A percentile compares a stretch with the other conserved stretches of the same genome.
These are phyloP conservation scores for Drosophila burlai DNA, from an alignment of 1,140 invertebrate species.

Conservation along the genomic window DNA sequence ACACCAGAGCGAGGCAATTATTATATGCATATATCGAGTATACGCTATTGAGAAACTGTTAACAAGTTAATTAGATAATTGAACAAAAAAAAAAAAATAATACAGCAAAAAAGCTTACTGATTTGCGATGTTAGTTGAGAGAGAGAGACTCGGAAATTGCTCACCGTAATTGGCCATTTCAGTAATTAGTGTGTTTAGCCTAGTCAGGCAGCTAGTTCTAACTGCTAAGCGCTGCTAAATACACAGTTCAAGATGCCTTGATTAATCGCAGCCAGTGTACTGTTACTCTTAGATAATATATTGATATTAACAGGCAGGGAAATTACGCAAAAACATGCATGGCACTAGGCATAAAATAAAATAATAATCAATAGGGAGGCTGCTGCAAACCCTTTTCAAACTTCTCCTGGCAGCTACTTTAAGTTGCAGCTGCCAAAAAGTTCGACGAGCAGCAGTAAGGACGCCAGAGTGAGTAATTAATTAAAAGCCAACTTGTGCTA, in stretches of 20 bases:
- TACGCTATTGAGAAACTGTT: constrained; percentile 78
- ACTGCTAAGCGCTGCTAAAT: constrained; percentile 61
- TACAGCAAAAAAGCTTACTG: constrained; percentile 24
- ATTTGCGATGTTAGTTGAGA: constrained; percentile 16
- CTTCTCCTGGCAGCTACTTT: constrained; percentile 24
- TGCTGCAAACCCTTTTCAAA: constrained; percentile 15
- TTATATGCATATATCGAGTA: constrained; percentile 50
- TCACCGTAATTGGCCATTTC: constrained; percentile 42
- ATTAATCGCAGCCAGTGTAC: constrained; percentile 3
- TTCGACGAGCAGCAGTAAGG: constrained; percentile 9
- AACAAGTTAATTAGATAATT: constrained; percentile 79
- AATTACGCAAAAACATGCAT: background rate
- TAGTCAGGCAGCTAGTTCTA: constrained; percentile 38
- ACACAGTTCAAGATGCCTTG: constrained; percentile 54
- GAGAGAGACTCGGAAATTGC: constrained; percentile 33
- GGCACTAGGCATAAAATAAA: background rate
- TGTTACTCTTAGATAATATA: constrained; percentile 17
- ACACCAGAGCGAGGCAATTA: constrained; percentile 70
- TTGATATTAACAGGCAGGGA: background rate
- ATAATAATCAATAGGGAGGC: constrained; percentile 23
- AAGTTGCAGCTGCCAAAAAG: constrained; percentile 68
- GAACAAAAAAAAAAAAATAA: constrained; percentile 32
- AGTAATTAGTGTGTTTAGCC: constrained; percentile 46
- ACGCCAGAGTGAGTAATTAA: constrained; percentile 63
- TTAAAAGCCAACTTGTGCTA: constrained; percentile 59